Base-by-base conservation (phyloP, 1,140 invertebrate species). In the Oscheius sp. region DNA sequence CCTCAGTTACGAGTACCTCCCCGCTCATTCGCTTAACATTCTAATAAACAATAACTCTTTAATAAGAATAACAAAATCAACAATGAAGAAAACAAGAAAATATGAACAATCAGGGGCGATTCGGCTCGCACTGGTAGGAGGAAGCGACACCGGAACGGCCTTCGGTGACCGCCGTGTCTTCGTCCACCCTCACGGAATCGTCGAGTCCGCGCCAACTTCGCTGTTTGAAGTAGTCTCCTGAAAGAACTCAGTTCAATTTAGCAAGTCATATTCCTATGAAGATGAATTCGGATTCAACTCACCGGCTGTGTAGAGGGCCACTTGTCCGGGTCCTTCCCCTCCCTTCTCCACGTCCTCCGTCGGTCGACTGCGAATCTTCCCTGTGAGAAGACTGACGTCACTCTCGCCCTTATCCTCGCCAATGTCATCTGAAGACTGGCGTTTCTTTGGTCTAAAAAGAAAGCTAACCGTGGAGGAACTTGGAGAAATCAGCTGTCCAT, bases 401-500 rank as follows among this genome's bases (percentile, higher is more conserved):
- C 32, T 32, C 35, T 15, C 49, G 3, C 45, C 68, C 28, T 65
- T 67, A 28, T 64, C 59, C 20, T 49, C 28, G 31, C 62, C 74
- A 45, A 74, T 74, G 36, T 61, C 38, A 29, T 67, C 74, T 76
- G 58, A 52, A 73, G 49, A 3, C n/a, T n/a, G n/a, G n/a, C n/a
- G n/a, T n/a, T n/a, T n/a, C n/a, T n/a, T n/a, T n/a, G n/a, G n/a
- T n/a, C 4, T n/a, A 31, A 45, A 28, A 26, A 31, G 28, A 45
- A 73, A 68, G 70, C 15, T 4, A 36, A 77, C 75, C 75, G 42
- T 65, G 29, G 26, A 77, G 34, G 38, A 68, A 66, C 31, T 78
- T 61, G 18, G 74, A 46, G 28, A 77, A 77, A 29, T 76, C 73
- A 28, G 74, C 61, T 34, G 74, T 78, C 75, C 77, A 78, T 42